Evolutionary conservation across 2,797 vertebrate species (phyloP).

Genomic region (Lycodopsis pacificus): DNA sequence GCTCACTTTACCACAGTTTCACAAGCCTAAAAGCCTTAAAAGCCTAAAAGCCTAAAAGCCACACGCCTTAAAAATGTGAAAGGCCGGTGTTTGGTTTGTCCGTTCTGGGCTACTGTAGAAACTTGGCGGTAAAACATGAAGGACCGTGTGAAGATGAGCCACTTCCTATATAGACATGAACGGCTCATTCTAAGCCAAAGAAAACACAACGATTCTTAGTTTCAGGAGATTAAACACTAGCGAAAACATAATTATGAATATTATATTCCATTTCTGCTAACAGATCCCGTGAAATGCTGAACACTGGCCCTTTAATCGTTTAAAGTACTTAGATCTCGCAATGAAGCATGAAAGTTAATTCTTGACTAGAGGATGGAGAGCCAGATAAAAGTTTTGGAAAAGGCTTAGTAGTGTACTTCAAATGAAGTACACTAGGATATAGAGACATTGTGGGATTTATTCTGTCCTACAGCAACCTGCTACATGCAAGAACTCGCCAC

Average conservation of each 20-base stretch:
- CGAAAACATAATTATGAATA: not conserved
- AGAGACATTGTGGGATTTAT: not conserved
- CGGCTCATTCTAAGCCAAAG: not conserved
- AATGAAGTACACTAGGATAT: no score
- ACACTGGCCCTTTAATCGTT: not conserved
- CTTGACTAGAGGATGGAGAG: not conserved
- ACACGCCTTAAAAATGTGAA: no score
- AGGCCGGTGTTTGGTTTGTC: no score
- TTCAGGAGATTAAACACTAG: not conserved
- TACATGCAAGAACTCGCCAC: not conserved
- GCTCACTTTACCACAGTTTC: no score
- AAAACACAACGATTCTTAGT: not conserved
- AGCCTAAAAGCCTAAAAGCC: no score
- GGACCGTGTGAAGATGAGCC: no score
- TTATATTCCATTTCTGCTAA: no score
- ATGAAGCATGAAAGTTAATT: not conserved
- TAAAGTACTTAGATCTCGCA: not conserved
- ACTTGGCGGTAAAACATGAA: not conserved
- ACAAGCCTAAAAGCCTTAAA: no score
- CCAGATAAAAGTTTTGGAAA: not conserved
- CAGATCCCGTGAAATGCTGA: not conserved
- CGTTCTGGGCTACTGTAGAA: no score
- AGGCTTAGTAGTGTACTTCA: not conserved
- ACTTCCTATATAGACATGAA: not conserved
- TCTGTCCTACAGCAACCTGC: constrained; percentile 6